phyloP scores from a whole-genome alignment of 2,888 invertebrate species.

The Ophion obscuratus region DNA sequence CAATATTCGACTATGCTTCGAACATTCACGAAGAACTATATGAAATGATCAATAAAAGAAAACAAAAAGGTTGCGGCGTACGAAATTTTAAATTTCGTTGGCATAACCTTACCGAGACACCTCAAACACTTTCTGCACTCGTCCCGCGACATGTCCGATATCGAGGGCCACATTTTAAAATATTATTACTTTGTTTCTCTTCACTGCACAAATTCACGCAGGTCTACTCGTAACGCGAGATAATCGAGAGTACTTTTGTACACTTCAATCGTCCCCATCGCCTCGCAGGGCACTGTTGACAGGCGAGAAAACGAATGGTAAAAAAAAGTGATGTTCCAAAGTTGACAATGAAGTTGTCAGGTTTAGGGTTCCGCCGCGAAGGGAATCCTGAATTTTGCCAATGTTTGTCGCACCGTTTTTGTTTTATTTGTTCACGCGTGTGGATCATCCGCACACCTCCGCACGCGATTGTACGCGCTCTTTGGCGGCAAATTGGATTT shows the following conservation, averaged over 20 bases:
- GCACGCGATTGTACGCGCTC: neutral
- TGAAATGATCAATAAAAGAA: neutral
- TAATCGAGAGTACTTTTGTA: slow-evolving; percentile 35
- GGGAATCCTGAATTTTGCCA: slow-evolving; percentile 24
- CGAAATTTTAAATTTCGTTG: slow-evolving; percentile 35
- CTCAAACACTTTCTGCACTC: slow-evolving; percentile 95
- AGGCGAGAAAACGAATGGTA: slow-evolving; percentile 43
- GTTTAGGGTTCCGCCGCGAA: slow-evolving; percentile 32
- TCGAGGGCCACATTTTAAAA: slow-evolving; percentile 87
- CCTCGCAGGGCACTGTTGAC: slow-evolving; percentile 65
- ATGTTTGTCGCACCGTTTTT: slow-evolving; percentile 2
- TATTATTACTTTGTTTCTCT: slow-evolving; percentile 2
- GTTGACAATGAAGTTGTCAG: slow-evolving; percentile 70
- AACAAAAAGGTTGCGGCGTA: neutral
- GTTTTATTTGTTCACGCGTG: slow-evolving; percentile 18
- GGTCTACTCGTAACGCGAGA: slow-evolving; percentile 34
- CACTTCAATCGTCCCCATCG: slow-evolving; percentile 59
- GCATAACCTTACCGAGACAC: slow-evolving; percentile 90
- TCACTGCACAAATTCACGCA: neutral
- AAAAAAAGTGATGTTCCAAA: slow-evolving; percentile 17
- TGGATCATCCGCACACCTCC: neutral
- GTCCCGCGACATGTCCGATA: slow-evolving; percentile 93
- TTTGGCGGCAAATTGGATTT: neutral
- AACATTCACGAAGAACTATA: neutral
- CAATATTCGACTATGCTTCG: neutral